Base-by-base conservation (phyloP, 2,888 invertebrate species). In the Thelaira solivaga region DNA sequence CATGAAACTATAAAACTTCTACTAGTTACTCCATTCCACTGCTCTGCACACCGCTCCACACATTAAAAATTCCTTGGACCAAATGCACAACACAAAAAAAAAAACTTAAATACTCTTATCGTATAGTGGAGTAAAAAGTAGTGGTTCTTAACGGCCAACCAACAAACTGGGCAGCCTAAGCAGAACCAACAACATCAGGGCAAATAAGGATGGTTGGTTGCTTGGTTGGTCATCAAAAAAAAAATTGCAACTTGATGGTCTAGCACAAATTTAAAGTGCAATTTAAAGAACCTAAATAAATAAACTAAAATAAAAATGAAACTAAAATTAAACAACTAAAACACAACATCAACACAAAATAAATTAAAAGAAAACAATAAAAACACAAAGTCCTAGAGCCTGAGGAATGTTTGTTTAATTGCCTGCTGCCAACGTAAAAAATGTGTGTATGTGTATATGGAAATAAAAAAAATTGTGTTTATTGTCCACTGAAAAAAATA, bases 401-500 rank as follows among this genome's bases (percentile, higher is more conserved):
- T 16, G n/a, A 68, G 67, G 67, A 74, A 74, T 68, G 74, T 61
- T 61, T 74, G 74, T 61, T 74, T 74, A 74, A 74, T 74, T 74
- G 74, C 67, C 74, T 41, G 59, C 61, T 74, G 67, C 59, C 67
- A 67, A 43, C 59, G 49, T 55, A 64, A 39, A 47, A 55, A 64
- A 57, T 29, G 41, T 18, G 36, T 8, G 11, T 36, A 11, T 4
- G 4, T 47, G n/a, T 53, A 16, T 16, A 41, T 57, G 36, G 20
- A 53, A 20, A 20, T 53, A 16, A n/a, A n/a, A n/a, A n/a, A n/a
- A n/a, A n/a, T n/a, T 36, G 57, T 20, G 5, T 11, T 13, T 5
- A 47, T 16, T 36, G 5, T 26, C 43, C 53, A 47, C 71, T 62
- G 34, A 10, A 6, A 29, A 41, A 36, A 62, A 59, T 41, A 4